These are phyloP conservation scores for Sebastes taczanowskii DNA, from an alignment of 2,797 vertebrate genomes.

Conservation along the genomic window DNA sequence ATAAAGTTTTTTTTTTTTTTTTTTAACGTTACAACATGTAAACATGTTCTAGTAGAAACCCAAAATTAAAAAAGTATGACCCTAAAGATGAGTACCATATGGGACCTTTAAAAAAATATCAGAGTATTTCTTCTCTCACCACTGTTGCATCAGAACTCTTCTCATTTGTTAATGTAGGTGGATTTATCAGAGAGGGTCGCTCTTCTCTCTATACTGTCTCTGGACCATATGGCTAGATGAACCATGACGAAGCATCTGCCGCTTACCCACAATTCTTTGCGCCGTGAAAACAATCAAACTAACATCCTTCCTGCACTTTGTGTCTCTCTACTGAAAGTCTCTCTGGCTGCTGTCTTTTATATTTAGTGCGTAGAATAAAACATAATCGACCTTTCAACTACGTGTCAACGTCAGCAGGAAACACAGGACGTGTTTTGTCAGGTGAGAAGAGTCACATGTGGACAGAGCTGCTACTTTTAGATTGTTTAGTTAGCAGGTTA, in stretches of 20 bases:
- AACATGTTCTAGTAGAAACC: too few species aligned
- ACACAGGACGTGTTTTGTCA: constrained; percentile 5
- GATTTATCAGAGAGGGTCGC: neutral
- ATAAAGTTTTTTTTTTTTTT: fast-evolving
- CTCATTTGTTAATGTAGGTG: neutral
- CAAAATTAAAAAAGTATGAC: too few species aligned
- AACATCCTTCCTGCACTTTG: neutral
- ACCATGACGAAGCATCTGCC: constrained; percentile 8
- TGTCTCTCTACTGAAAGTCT: neutral
- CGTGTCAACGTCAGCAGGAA: neutral
- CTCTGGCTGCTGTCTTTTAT: neutral
- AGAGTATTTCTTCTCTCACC: neutral
- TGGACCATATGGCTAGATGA: neutral
- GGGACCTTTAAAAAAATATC: fast-evolving
- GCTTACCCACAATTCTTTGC: constrained; percentile 64
- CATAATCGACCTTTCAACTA: fast-evolving
- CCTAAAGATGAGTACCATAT: fast-evolving
- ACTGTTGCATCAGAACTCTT: neutral
- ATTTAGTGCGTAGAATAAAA: neutral
- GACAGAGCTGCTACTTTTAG: neutral
- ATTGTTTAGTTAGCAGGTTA: neutral
- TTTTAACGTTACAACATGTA: too few species aligned
- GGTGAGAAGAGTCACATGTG: constrained; percentile 22
- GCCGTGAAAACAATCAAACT: neutral
- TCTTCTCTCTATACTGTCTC: neutral